These are phyloP conservation scores for Lethenteron camtschaticum DNA, from an alignment of 2,113 vertebrate species.

Conservation along the genomic window DNA sequence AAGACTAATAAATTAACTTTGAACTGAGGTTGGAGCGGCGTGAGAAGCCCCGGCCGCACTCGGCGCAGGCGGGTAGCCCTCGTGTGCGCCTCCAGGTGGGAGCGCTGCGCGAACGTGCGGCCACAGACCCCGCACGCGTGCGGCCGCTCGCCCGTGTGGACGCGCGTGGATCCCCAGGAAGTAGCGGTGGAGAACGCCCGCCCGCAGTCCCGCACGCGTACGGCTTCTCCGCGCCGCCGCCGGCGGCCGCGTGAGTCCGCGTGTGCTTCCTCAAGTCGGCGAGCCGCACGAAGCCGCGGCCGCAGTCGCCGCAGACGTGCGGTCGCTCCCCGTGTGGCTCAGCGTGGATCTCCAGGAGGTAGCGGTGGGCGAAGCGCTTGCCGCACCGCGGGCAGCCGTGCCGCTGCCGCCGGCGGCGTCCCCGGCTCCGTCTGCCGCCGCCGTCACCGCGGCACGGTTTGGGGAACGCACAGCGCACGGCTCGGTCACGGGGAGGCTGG, in stretches of 20 bases:
- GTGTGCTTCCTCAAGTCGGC: constrained; percentile 27
- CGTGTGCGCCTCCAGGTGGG: constrained; percentile 16
- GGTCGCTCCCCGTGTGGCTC: constrained; percentile 23
- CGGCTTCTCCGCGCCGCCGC: constrained; percentile 15
- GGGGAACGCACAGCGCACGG: too few relatives aligned
- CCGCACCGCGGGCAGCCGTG: constrained; percentile 39
- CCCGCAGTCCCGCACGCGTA: neutral
- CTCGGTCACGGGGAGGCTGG: too few relatives aligned
- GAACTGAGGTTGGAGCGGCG: neutral
- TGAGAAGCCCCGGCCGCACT: constrained; percentile 11
- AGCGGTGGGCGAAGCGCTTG: constrained; percentile 99
- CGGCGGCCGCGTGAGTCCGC: constrained; percentile 16
- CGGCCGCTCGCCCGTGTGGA: neutral
- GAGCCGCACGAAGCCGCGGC: constrained; percentile 23
- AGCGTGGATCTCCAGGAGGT: constrained; percentile 87
- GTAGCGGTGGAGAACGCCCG: neutral
- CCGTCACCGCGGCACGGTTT: too few relatives aligned
- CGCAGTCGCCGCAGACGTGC: constrained; percentile 20
- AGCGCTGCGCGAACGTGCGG: constrained; percentile 21
- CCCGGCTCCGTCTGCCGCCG: too few relatives aligned
- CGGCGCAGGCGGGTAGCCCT: constrained; percentile 24
- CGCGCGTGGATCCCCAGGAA: neutral
- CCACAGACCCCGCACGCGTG: constrained; percentile 24
- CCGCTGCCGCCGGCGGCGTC: neutral
- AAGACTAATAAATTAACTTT: too few relatives aligned